A percentile compares a stretch with the other conserved stretches of the same genome.
These are phyloP conservation scores for Dusona sp. DNA, from an alignment of 2,888 invertebrate genomes.

Conservation along the genomic window DNA sequence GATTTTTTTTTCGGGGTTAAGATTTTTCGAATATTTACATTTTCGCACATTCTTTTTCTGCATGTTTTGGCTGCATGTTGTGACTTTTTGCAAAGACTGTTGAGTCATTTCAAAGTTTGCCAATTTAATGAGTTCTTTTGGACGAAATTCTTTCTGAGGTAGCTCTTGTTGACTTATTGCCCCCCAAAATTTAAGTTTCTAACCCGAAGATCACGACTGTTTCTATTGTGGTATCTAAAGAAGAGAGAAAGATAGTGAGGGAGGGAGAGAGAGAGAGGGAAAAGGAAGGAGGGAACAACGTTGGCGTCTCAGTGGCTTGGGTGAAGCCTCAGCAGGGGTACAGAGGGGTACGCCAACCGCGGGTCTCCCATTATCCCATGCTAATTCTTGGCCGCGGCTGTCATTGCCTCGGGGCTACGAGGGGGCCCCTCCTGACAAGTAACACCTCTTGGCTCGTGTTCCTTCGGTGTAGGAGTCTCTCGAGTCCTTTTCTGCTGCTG, in stretches of 20 bases:
- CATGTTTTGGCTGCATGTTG: background rate
- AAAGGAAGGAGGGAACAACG: constrained; percentile 59
- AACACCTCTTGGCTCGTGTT: constrained; percentile 83
- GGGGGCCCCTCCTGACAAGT: constrained; percentile 81
- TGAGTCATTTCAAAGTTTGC: background rate
- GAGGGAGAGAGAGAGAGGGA: constrained; percentile 4
- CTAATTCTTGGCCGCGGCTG: constrained; percentile 84
- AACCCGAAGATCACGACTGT: constrained; percentile 52
- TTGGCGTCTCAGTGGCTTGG: constrained; percentile 64
- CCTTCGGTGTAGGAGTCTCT: constrained; percentile 77
- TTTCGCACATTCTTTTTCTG: background rate
- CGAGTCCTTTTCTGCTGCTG: constrained; percentile 58
- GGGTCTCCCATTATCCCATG: constrained; percentile 84
- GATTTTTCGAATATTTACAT: background rate
- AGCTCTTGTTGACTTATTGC: constrained; percentile 16
- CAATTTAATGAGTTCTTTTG: constrained; percentile 13
- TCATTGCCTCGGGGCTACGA: constrained; percentile 82
- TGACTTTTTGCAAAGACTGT: background rate
- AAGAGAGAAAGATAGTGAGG: constrained; percentile 27
- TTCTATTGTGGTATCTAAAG: constrained; percentile 40
- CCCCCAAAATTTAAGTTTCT: constrained; percentile 16
- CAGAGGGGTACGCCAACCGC: constrained; percentile 74
- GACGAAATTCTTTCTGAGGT: background rate
- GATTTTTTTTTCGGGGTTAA: background rate
- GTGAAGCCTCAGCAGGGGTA: constrained; percentile 77